These are phyloP conservation scores for Coptotermes formosanus DNA, from an alignment of 1,140 invertebrate species.

Conservation along the genomic window DNA sequence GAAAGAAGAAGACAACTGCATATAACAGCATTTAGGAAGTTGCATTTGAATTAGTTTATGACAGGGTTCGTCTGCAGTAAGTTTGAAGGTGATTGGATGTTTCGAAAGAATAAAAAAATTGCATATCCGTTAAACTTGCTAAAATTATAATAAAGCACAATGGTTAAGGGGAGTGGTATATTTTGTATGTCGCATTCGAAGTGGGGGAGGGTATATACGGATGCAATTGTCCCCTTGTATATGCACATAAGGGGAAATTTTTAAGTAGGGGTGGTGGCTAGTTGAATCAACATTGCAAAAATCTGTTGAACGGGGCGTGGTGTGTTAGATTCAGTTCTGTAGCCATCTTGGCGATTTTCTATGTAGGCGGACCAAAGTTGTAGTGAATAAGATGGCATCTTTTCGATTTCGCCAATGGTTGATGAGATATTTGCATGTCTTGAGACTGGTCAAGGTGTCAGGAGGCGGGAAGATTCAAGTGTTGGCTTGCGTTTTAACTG, in stretches of 20 bases:
- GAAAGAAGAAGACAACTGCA: too few relatives aligned
- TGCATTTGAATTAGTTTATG: too few relatives aligned
- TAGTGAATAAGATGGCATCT: background rate
- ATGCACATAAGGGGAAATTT: background rate
- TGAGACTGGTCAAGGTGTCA: background rate
- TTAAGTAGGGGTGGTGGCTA: background rate
- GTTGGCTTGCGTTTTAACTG: background rate
- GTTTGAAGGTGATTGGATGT: too few relatives aligned
- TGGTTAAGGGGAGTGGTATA: background rate
- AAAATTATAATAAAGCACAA: background rate
- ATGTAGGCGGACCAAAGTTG: background rate
- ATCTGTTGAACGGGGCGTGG: background rate
- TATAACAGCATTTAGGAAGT: too few relatives aligned
- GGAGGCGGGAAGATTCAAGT: background rate
- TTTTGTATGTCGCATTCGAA: background rate
- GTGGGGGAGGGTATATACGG: background rate
- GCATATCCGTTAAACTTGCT: background rate
- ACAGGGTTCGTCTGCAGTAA: too few relatives aligned
- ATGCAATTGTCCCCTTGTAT: background rate
- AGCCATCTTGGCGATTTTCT: background rate
- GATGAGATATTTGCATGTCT: background rate
- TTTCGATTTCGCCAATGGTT: background rate
- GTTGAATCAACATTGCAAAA: constrained; percentile 9
- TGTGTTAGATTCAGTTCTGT: background rate
- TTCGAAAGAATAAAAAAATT: background rate